A percentile compares a stretch with the other conserved stretches of the same genome.
phyloP scores from a whole-genome alignment of 2,888 invertebrate genomes.

The Malachius bipustulatus region DNA sequence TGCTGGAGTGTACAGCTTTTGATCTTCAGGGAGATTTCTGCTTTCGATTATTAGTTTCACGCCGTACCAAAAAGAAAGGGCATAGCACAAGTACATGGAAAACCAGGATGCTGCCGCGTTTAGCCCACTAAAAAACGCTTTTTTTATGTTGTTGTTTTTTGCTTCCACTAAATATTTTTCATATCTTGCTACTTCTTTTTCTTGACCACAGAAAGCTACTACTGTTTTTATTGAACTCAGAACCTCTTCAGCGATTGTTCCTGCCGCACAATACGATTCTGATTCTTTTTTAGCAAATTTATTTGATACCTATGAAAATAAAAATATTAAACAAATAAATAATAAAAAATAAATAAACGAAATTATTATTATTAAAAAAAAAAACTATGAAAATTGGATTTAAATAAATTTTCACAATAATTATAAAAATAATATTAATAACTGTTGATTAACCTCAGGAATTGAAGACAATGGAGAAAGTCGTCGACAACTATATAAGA shows the following conservation, averaged over 20 bases:
- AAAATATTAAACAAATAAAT: too few relatives aligned
- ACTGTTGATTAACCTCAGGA: too few relatives aligned
- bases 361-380: too few relatives aligned
- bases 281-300: conserved; percentile 53
- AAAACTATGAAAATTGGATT: too few relatives aligned
- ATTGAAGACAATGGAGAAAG: too few relatives aligned
- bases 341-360: too few relatives aligned
- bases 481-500: too few relatives aligned
- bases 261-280: conserved; percentile 64
- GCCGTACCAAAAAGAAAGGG: conserved; percentile 72
- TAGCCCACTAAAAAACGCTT: conserved; percentile 55
- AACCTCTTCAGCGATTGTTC: conserved; percentile 66
- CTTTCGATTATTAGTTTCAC: conserved; percentile 56
- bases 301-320: conserved; percentile 44
- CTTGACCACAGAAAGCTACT: conserved; percentile 65
- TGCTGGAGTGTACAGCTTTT: conserved; percentile 49
- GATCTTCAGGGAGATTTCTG: conserved; percentile 41
- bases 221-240: conserved; percentile 63
- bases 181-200: conserved; percentile 56
- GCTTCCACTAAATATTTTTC: conserved; percentile 46
- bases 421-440: too few relatives aligned
- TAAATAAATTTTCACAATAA: too few relatives aligned
- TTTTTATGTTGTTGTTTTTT: conserved; percentile 48
- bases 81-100: conserved; percentile 60
- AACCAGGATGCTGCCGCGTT: conserved; percentile 65